Evolutionary conservation across 2,888 invertebrate species (phyloP).

Genomic region (Dryadula phaetusa): DNA sequence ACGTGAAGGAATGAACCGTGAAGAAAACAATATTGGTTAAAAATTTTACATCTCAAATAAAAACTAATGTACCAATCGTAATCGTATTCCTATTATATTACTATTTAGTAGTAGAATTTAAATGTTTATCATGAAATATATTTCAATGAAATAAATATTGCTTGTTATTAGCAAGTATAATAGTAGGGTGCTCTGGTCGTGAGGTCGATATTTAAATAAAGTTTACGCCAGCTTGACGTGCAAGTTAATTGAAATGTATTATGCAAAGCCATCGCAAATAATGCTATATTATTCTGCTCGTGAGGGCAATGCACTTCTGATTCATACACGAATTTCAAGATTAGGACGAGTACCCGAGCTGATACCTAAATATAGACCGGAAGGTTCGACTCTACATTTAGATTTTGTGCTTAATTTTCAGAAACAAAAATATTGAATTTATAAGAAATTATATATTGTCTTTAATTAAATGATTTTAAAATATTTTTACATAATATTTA

Average conservation of each 20-base stretch:
- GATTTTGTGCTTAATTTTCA: constrained; percentile 34
- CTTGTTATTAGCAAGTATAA: constrained; percentile 55
- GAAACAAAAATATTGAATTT: no score
- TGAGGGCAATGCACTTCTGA: constrained; percentile 58
- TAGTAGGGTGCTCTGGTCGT: constrained; percentile 59
- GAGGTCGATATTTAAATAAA: constrained; percentile 73
- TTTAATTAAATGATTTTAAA: neutral
- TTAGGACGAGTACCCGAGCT: constrained; percentile 56
- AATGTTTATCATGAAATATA: constrained; percentile 26
- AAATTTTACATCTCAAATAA: no score
- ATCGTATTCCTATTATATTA: neutral
- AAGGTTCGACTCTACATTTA: constrained; percentile 45
- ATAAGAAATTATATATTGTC: no score
- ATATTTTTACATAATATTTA: no score
- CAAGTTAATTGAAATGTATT: constrained; percentile 74
- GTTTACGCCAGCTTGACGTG: constrained; percentile 66
- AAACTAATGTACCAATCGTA: no score
- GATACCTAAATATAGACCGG: constrained; percentile 57
- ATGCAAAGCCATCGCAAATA: constrained; percentile 62
- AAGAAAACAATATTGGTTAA: no score
- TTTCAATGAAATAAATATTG: constrained; percentile 46
- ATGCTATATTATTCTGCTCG: constrained; percentile 29
- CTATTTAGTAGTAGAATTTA: neutral
- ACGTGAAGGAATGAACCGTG: no score
- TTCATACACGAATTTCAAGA: constrained; percentile 59